Conservation (phyloP, 2,113 vertebrate species). For the Chitala chitala region DNA sequence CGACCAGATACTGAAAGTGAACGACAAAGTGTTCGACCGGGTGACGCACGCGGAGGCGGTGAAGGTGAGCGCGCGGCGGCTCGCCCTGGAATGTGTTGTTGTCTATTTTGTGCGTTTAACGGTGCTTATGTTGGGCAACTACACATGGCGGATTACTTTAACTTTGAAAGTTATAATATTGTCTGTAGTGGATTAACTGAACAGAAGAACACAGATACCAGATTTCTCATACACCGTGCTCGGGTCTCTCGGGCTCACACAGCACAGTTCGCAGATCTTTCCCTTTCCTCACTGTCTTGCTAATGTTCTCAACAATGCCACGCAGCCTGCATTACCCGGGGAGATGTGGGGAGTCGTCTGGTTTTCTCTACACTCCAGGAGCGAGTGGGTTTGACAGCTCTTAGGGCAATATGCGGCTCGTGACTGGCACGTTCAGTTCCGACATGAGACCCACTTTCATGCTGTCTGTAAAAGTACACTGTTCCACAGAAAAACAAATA, state of each 20-base stretch:
- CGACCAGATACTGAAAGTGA: slow-evolving; percentile 91
- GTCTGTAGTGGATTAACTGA: not conserved
- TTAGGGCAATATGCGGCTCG: not conserved
- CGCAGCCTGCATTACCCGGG: not conserved
- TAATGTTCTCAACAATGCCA: not conserved
- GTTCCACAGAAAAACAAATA: no score
- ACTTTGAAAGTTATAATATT: not conserved
- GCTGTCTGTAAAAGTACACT: no score
- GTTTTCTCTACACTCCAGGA: not conserved
- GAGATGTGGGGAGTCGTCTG: not conserved
- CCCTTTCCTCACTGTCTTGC: not conserved
- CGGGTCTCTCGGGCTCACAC: not conserved
- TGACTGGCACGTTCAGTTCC: not conserved
- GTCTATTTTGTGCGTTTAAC: not conserved
- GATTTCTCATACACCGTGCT: not conserved
- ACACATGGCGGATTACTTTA: not conserved
- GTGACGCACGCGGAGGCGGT: slow-evolving; percentile 90
- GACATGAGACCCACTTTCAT: no score
- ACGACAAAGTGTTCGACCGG: slow-evolving; percentile 82
- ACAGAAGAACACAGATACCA: not conserved
- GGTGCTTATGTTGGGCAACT: not conserved
- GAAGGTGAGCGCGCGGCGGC: slow-evolving; percentile 67
- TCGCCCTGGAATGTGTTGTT: not conserved
- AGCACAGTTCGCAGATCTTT: not conserved
- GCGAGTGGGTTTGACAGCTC: not conserved